Evolutionary conservation across 2,113 vertebrate genomes (phyloP), one percentile per base, ranked within the genome.

Genomic region (Talpa occidentalis): DNA sequence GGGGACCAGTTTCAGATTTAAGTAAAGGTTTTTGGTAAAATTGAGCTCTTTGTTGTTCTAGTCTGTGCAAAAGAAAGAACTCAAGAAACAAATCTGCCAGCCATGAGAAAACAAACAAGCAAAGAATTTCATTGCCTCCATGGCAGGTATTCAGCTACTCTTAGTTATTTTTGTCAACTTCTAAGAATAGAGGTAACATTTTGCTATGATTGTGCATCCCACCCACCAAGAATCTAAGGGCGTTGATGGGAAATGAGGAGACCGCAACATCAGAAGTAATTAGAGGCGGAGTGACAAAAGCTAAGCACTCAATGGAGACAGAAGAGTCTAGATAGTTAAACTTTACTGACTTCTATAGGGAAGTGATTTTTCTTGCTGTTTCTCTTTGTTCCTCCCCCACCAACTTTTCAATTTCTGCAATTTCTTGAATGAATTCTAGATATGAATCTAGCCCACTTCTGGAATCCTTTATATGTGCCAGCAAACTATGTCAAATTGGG

Each of bases 391-490:
- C 91, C 56, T 88, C 30, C n/a, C 32, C 69, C 26, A 84, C 79
- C 60, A 87, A 72, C 59, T 40, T 92, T 76, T 92, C 66, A 91
- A 96, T 95, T 81, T 70, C 77, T 74, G 12, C 26, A 62, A 96
- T 90, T 95, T 89, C 76, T 70, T 83, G 49, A 93, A 74, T 94
- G 74, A 93, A 91, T 94, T 92, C 64, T 91, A 90, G n/a, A 70
- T 47, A 77, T 80, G 84, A 88, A 72, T 78, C 66, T 83, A 62
- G 70, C 74, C 44, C 72, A 84, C 42, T 84, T 90, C 76, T 94
- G 90, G 90, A 93, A 94, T 93, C 70, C 73, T 87, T 79, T 52
- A 77, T 15, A 73, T n/a, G 66, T 91, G n/a, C 35, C 42, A 24
- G 30, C 16, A 94, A 92, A 92, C 54, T 52, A 83, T 37, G 94